Base-by-base conservation (phyloP, 1,140 invertebrate genomes). In the Listronotus oregonensis region DNA sequence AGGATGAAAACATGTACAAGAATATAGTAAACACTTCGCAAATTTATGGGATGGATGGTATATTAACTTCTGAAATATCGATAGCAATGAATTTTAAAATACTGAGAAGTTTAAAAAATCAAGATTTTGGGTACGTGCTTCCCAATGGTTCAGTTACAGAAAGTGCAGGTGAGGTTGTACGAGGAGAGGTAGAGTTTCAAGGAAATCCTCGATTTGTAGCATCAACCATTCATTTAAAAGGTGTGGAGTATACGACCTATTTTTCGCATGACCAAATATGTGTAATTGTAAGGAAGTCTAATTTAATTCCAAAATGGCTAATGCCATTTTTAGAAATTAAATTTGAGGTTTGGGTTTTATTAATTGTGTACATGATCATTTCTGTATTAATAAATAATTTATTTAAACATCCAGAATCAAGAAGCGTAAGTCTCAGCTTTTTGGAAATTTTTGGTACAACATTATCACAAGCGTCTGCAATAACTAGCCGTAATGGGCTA, bases 11-110 rank as follows among this genome's bases (percentile, higher is more conserved):
- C 27, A 62, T 63, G 11, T 67, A 67, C 39, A 12, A 18, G 6
- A 61, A 56, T 21, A 52, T 60, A 9, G 8, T n/a, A 10, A 7
- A 37, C 4, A 51, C 55, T 9, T 46, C 42, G 3, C 14, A 34
- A 14, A 49, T 62, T 14, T 62, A 62, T 44, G 66, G 66, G n/a
- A 11, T 57, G 0, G 66, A 67, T 55, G 66, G 66, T 0, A 34
- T 63, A 3, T 14, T 43, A 18, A 17, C 54, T 7, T 56, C 51
- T 2, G 60, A 67, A 37, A n/a, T 67, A 44, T 42, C 43, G 6
- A 5, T 21, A 40, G 11, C 11, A 8, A 0, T 67, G 37, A 67
- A 67, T 63, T 67, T 67, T 51, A 32, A 21, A 11, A n/a, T 57
- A 17, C 11, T 18, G 6, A 49, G 54, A 15, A 31, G n/a, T 34